These are phyloP conservation scores for Periophthalmodon schlosseri DNA, from an alignment of 2,113 vertebrate species.

Conservation along the genomic window DNA sequence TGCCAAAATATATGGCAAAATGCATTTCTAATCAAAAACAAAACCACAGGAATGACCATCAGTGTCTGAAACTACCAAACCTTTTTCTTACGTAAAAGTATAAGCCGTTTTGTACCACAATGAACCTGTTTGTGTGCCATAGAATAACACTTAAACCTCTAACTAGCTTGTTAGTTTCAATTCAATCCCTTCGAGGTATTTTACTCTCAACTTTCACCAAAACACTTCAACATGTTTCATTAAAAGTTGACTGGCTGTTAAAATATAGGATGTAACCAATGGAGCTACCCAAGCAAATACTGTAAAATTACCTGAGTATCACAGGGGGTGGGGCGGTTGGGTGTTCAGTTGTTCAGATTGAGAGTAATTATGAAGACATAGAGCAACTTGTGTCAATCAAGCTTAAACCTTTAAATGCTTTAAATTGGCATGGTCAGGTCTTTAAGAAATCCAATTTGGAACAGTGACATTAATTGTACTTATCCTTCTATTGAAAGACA, in stretches of 20 bases:
- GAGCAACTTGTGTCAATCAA: slow-evolving; percentile 45
- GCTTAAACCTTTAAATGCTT: slow-evolving; percentile 1
- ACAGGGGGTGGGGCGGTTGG: not conserved
- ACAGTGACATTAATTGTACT: not conserved
- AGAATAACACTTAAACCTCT: slow-evolving; percentile 34
- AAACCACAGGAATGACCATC: not conserved
- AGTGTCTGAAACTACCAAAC: not conserved
- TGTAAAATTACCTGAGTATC: slow-evolving; percentile 36
- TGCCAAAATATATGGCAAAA: not conserved
- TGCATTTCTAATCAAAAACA: not conserved
- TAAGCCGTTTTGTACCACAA: not conserved
- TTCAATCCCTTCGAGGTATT: slow-evolving; percentile 35
- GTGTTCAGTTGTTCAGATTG: slow-evolving; percentile 19
- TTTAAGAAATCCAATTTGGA: not conserved
- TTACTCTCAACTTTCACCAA: slow-evolving; percentile 42
- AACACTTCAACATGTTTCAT: slow-evolving; percentile 61
- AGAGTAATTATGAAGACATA: slow-evolving; percentile 38
- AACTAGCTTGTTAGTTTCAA: slow-evolving; percentile 28
- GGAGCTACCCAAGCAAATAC: slow-evolving; percentile 48
- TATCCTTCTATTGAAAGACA: slow-evolving; percentile 4
- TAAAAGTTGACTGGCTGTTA: slow-evolving; percentile 51
- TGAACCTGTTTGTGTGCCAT: slow-evolving; percentile 7
- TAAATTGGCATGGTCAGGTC: not conserved
- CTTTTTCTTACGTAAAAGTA: not conserved
- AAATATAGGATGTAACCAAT: slow-evolving; percentile 25